A percentile compares a stretch with the other conserved stretches of the same genome.
phyloP scores from a whole-genome alignment of 2,113 vertebrate genomes.

The Parus major region DNA sequence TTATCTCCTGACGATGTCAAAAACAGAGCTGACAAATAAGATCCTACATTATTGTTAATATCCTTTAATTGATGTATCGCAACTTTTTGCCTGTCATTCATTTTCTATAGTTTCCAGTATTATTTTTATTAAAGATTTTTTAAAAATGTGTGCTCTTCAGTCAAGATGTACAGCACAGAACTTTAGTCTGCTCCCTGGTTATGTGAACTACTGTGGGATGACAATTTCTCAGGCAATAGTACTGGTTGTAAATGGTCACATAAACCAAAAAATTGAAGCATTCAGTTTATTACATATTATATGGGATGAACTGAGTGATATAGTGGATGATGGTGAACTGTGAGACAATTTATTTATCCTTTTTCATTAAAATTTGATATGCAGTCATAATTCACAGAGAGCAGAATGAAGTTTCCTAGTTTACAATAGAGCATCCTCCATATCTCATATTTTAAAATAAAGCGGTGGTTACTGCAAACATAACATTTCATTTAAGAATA shows the following conservation, averaged over 20 bases:
- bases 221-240: constrained; percentile 47
- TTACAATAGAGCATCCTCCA: constrained; percentile 22
- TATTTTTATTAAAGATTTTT: not conserved
- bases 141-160: not conserved
- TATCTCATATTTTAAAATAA: constrained; percentile 34
- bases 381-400: constrained; percentile 33
- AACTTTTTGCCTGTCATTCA: not conserved
- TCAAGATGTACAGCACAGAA: not conserved
- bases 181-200: not conserved
- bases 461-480: not conserved
- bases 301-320: constrained; percentile 55
- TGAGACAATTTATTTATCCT: constrained; percentile 65
- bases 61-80: not conserved
- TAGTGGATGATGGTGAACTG: constrained; percentile 48
- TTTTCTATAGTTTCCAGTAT: not conserved
- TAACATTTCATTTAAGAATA: constrained; percentile 25
- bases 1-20: not conserved
- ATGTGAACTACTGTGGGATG: not conserved
- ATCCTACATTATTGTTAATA: not conserved
- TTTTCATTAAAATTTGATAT: constrained; percentile 69
- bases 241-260: constrained; percentile 50
- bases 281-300: constrained; percentile 63
- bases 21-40: not conserved
- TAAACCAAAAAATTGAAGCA: constrained; percentile 65
- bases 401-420: constrained; percentile 31